These are phyloP conservation scores for Micrasema longulum DNA, from an alignment of 1,140 invertebrate genomes.

Conservation along the genomic window DNA sequence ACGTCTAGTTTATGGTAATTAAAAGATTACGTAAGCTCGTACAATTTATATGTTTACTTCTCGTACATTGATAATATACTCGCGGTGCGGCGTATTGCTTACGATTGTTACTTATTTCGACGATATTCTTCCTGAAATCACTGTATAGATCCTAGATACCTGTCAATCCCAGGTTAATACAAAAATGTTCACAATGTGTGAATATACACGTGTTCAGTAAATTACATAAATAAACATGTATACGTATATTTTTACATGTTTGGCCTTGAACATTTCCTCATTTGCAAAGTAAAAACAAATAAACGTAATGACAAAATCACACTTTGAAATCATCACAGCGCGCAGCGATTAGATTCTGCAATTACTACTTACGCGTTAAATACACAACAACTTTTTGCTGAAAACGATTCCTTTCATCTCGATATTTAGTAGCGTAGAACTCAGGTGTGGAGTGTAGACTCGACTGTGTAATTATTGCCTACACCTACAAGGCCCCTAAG, in stretches of 20 bases:
- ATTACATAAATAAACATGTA: no score
- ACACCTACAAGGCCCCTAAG: slow-evolving; percentile 2
- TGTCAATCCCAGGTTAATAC: no score
- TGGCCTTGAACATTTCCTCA: slow-evolving; percentile 17
- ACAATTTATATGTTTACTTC: no score
- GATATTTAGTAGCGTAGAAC: neutral
- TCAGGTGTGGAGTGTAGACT: neutral
- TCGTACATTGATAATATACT: no score
- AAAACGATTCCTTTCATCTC: neutral
- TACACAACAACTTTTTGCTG: neutral
- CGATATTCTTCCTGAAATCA: no score
- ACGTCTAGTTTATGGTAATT: no score
- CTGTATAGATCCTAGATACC: no score
- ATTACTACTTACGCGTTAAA: neutral
- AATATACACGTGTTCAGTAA: no score
- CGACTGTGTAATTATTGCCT: neutral
- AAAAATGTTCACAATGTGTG: no score
- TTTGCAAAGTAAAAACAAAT: slow-evolving; percentile 17
- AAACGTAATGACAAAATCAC: slow-evolving; percentile 25
- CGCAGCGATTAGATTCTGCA: neutral
- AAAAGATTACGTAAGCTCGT: no score
- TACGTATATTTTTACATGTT: neutral
- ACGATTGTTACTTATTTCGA: no score
- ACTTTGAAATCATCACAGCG: slow-evolving; percentile 15
- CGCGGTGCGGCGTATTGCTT: no score